These are phyloP conservation scores for Napeogenes sylphis DNA, from an alignment of 2,888 invertebrate species.

Conservation along the genomic window DNA sequence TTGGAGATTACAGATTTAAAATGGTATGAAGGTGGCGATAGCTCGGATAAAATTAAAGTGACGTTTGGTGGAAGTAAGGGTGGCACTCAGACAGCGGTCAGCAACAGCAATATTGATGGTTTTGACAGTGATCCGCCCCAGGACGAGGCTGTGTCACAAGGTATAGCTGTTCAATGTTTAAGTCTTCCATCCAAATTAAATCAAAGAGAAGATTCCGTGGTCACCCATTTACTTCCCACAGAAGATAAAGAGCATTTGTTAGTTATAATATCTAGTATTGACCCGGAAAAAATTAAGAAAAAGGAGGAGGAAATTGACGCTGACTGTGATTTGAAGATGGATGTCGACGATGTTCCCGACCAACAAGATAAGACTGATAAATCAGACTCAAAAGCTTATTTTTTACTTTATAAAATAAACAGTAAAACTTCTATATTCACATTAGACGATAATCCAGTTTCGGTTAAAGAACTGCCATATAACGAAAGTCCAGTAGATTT, in stretches of 20 bases:
- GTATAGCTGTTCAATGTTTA: conserved; percentile 78
- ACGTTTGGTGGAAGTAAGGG: conserved; percentile 57
- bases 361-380: conserved; percentile 45
- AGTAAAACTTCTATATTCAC: conserved; percentile 60
- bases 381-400: conserved; percentile 57
- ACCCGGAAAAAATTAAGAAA: conserved; percentile 51
- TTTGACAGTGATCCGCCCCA: conserved; percentile 68
- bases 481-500: conserved; percentile 84
- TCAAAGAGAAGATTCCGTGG: conserved; percentile 68
- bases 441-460: conserved; percentile 78
- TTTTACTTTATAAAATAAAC: conserved; percentile 62
- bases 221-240: conserved; percentile 82
- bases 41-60: conserved; percentile 62
- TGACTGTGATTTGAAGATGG: conserved; percentile 68
- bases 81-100: conserved; percentile 59
- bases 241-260: conserved; percentile 83
- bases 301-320: conserved; percentile 54
- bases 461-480: conserved; percentile 78
- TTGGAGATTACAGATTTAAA: conserved; percentile 69
- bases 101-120: conserved; percentile 68
- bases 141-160: conserved; percentile 64
- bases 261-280: conserved; percentile 73
- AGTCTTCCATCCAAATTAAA: conserved; percentile 72
- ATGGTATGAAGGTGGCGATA: conserved; percentile 67
- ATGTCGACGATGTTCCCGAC: conserved; percentile 59